These are phyloP conservation scores for Tetrapedia diversipes DNA, from an alignment of 2,888 invertebrate genomes.

Conservation along the genomic window DNA sequence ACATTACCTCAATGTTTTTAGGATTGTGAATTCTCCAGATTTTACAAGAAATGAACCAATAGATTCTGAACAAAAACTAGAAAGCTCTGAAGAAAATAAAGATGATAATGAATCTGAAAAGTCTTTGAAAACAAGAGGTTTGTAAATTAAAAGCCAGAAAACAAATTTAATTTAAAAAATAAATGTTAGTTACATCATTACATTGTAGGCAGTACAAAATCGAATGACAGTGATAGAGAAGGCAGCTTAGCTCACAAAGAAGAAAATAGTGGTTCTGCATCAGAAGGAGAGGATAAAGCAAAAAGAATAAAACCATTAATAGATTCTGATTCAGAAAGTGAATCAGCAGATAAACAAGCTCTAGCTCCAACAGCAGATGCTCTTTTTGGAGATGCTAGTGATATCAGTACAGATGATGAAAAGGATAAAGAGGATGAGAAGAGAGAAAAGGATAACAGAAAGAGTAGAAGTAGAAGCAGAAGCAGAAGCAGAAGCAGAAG, in stretches of 20 bases:
- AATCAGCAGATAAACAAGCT: conserved; percentile 78
- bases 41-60: conserved; percentile 61
- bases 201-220: conserved; percentile 54
- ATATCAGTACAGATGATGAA: conserved; percentile 95
- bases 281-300: conserved; percentile 73
- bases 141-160: not conserved
- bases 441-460: conserved; percentile 83
- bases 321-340: conserved; percentile 89
- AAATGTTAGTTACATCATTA: not conserved
- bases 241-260: conserved; percentile 81
- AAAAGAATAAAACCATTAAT: conserved; percentile 85
- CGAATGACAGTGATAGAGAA: conserved; percentile 82
- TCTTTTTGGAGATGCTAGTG: conserved; percentile 96
- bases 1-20: conserved; percentile 12
- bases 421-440: conserved; percentile 77
- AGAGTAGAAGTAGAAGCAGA: conserved; percentile 85
- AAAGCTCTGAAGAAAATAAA: conserved; percentile 68
- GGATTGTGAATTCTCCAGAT: conserved; percentile 74
- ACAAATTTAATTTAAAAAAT: not conserved
- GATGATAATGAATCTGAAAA: conserved; percentile 78
- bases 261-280: conserved; percentile 73
- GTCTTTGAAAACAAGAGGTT: conserved; percentile 71
- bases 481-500: conserved; percentile 79
- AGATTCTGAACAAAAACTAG: conserved; percentile 35
- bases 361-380: conserved; percentile 90